Percentiles rank a stretch among this genome's conserved stretches.
phyloP scores from a whole-genome alignment of 2,113 vertebrate genomes.

The Uria lomvia region DNA sequence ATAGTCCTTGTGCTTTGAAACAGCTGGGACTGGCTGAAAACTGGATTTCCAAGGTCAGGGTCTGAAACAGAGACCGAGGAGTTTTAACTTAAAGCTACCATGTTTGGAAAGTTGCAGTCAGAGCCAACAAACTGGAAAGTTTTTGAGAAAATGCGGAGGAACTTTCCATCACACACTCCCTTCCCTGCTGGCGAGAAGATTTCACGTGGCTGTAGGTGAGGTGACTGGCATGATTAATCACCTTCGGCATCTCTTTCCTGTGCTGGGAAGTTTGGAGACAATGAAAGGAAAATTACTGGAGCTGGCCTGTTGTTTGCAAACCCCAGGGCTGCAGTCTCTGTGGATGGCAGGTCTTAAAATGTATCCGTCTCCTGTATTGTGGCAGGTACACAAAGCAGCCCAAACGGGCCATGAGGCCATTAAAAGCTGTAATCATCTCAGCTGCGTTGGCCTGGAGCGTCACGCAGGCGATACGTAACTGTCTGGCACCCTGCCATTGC shows the following conservation, averaged over 20 bases:
- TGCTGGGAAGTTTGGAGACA: neutral
- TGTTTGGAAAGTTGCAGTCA: neutral
- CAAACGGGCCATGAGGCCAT: fast-evolving
- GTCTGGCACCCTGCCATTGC: neutral
- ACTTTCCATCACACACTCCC: neutral
- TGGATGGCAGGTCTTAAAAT: neutral
- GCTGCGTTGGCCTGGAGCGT: neutral
- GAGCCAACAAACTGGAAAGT: neutral
- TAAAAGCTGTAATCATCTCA: neutral
- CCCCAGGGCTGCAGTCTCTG: neutral
- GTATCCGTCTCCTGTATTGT: fast-evolving
- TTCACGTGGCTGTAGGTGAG: neutral
- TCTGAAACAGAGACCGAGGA: neutral
- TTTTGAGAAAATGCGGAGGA: neutral
- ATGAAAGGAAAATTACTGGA: neutral
- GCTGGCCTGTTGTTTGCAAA: neutral
- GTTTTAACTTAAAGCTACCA: neutral
- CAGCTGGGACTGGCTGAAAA: neutral
- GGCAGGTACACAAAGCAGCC: neutral
- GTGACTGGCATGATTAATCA: neutral
- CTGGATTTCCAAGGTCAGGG: neutral
- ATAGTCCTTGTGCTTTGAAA: neutral
- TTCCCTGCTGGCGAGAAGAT: neutral
- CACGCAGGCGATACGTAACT: fast-evolving
- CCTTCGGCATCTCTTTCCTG: neutral